These are phyloP conservation scores for Ranitomeya variabilis DNA, from an alignment of 2,113 vertebrate genomes.

Conservation along the genomic window DNA sequence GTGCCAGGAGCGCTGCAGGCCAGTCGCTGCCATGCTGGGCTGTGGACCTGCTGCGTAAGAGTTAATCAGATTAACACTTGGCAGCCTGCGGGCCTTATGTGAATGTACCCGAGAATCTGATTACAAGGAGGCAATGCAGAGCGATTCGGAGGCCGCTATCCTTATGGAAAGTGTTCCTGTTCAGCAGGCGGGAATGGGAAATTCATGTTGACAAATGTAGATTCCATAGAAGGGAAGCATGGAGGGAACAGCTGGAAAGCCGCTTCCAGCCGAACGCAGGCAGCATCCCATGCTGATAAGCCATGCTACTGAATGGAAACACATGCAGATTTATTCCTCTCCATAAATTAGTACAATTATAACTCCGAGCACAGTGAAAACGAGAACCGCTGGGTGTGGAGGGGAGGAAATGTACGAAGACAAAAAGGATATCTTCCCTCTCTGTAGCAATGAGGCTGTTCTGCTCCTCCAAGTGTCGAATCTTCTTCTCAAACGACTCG, in stretches of 20 bases:
- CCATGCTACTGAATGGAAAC: slow-evolving; percentile 71
- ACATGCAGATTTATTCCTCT: slow-evolving; percentile 69
- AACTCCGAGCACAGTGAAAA: slow-evolving; percentile 59
- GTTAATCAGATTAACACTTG: slow-evolving; percentile 22
- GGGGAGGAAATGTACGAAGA: slow-evolving; percentile 30
- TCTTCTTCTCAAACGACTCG: slow-evolving; percentile 89
- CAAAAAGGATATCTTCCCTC: slow-evolving; percentile 95
- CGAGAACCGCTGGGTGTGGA: background rate
- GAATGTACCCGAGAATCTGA: slow-evolving; percentile 49
- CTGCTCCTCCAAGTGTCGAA: slow-evolving; percentile 89
- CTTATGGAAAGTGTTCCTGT: slow-evolving; percentile 59
- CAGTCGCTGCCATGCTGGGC: background rate
- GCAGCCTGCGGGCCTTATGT: background rate
- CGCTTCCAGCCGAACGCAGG: slow-evolving; percentile 69
- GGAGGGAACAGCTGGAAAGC: slow-evolving; percentile 71
- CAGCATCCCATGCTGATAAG: slow-evolving; percentile 69
- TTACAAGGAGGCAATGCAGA: background rate
- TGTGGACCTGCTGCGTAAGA: background rate
- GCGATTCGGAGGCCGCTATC: slow-evolving; percentile 56
- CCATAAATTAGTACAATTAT: slow-evolving; percentile 75
- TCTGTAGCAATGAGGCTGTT: slow-evolving; percentile 88
- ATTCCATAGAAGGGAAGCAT: slow-evolving; percentile 64
- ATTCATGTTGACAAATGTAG: slow-evolving; percentile 71
- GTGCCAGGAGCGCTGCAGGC: background rate
- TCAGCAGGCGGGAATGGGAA: slow-evolving; percentile 39